A percentile compares a stretch with the other conserved stretches of the same genome.
phyloP scores from a whole-genome alignment of 2,113 vertebrate genomes.

The Mungos mungo region DNA sequence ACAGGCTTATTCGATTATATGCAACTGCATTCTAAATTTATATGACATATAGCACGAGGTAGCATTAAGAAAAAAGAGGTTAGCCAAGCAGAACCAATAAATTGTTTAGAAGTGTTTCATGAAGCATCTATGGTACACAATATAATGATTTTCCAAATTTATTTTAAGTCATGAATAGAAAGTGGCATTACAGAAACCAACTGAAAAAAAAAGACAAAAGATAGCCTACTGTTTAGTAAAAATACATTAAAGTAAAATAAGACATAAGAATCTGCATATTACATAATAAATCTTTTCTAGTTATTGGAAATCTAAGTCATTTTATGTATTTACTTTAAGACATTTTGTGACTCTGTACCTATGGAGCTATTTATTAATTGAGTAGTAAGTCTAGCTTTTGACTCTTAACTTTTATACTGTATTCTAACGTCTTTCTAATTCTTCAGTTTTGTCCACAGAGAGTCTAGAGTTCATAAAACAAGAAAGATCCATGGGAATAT shows the following conservation, averaged over 20 bases:
- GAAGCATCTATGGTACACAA: neutral
- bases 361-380: neutral
- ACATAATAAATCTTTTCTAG: neutral
- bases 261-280: neutral
- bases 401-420: neutral
- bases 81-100: constrained; percentile 1
- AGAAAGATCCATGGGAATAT: neutral
- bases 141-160: constrained; percentile 34
- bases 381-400: neutral
- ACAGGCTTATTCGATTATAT: neutral
- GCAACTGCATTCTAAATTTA: neutral
- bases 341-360: neutral
- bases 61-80: neutral
- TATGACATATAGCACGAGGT: neutral
- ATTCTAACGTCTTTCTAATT: neutral
- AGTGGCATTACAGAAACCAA: neutral
- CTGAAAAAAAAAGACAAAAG: neutral
- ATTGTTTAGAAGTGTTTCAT: neutral
- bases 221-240: neutral
- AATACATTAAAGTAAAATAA: neutral
- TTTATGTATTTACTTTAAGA: neutral
- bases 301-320: neutral
- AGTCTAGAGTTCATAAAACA: neutral
- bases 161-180: constrained; percentile 42
- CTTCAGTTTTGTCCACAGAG: neutral